Conservation (phyloP, 1,140 invertebrate genomes). For the Tetranychus urticae region DNA sequence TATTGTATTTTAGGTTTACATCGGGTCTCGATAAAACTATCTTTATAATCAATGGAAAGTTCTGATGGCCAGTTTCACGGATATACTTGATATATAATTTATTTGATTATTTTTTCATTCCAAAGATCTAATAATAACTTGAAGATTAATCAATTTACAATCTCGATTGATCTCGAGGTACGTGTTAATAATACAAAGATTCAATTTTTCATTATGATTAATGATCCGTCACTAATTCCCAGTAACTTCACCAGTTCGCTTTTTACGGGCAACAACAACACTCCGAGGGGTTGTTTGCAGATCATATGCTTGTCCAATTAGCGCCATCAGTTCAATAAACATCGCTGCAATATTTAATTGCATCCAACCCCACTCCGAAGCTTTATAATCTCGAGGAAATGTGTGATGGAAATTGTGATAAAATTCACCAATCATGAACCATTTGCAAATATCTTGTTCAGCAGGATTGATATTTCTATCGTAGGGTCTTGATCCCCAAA, state of each 20-base stretch:
- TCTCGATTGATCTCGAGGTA: no score
- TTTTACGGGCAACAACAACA: neutral
- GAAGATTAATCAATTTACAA: no score
- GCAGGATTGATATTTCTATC: constrained; percentile 33
- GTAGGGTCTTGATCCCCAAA: constrained; percentile 72
- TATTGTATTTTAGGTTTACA: no score
- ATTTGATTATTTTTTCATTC: no score
- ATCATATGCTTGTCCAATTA: constrained; percentile 68
- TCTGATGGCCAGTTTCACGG: no score
- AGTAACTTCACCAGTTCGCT: constrained; percentile 14
- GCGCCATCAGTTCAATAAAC: constrained; percentile 62
- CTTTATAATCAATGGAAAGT: no score
- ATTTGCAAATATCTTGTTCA: constrained; percentile 23
- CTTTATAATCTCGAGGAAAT: constrained; percentile 1
- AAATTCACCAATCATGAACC: constrained; percentile 23
- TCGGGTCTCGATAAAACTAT: no score
- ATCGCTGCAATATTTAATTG: constrained; percentile 45
- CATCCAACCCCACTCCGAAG: neutral
- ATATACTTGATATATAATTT: no score
- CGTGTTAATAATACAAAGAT: no score
- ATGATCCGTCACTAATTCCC: no score
- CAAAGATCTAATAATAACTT: no score
- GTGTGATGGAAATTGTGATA: constrained; percentile 32
- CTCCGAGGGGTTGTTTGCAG: constrained; percentile 27
- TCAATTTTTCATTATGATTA: no score